Base-by-base conservation (phyloP, 2,888 invertebrate species). In the Prenolepis imparis region DNA sequence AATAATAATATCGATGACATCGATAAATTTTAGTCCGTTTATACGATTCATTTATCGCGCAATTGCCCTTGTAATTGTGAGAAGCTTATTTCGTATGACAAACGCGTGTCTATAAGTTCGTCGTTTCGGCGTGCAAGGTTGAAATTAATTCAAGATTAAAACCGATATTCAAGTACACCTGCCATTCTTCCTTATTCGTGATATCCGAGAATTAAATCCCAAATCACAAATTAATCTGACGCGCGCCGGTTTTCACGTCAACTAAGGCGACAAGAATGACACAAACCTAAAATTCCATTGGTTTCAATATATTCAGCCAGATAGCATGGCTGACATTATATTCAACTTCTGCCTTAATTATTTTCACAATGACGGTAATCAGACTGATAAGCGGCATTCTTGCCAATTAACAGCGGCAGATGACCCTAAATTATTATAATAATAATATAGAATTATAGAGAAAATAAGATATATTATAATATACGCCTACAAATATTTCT, bases 181-280 rank as follows among this genome's bases (percentile, higher is more conserved):
- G 55, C 39, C 67, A 32, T 39, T 28, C 77, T n/a, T 44, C 28
- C 57, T 70, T 44, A 32, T 32, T 32, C 28, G 68, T 41, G 32
- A 78, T 78, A 28, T 44, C 32, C 8, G 57, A 59, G 39, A 72
- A 86, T 86, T 82, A 85, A 88, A 82, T 89, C 83, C 73, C 82
- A 67, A 85, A 84, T 89, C 80, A 64, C 61, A 48, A 84, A 89
- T 85, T 85, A 89, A 87, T 80, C 68, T 72, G 41, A 66, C 83
- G 74, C 68, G 63, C 66, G 77, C 70, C 70, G 48, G 84, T 82
- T 88, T 88, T 88, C 73, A 77, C 59, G 82, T 84, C 82, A 64
- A 55, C 44, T 39, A 52, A 77, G 32, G 63, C 44, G 83, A 86
- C 86, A 74, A 64, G 75, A 80, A 39, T 77, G 84, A 74, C 83